These are phyloP conservation scores for Ceryle rudis DNA, from an alignment of 2,797 vertebrate species.

Conservation along the genomic window DNA sequence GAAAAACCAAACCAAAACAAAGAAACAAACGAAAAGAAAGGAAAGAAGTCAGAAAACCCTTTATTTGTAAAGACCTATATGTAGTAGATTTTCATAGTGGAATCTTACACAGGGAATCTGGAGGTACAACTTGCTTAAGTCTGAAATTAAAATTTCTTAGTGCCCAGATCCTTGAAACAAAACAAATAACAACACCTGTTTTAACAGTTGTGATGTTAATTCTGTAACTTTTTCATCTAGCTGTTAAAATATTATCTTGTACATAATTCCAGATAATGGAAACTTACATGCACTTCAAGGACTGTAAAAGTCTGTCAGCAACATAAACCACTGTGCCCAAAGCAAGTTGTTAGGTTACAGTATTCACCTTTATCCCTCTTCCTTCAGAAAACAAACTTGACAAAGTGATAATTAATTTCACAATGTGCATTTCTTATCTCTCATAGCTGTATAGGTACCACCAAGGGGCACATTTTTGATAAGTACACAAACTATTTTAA, in stretches of 20 bases:
- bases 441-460: neutral
- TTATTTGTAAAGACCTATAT: neutral
- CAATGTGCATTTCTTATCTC: neutral
- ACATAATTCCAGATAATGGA: neutral
- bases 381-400: neutral
- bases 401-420: neutral
- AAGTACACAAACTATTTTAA: neutral
- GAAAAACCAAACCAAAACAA: neutral
- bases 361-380: neutral
- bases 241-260: neutral
- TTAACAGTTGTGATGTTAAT: neutral
- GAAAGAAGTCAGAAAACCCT: neutral
- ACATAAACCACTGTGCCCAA: neutral
- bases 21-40: too few species aligned
- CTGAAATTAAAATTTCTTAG: neutral
- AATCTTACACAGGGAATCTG: neutral
- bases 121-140: neutral
- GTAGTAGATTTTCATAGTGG: neutral
- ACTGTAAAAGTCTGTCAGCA: neutral
- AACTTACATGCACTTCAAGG: neutral
- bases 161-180: neutral
- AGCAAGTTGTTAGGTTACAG: neutral
- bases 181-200: neutral
- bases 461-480: accelerated
- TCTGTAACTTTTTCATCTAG: neutral